Percentiles rank a stretch among this genome's conserved stretches.
Conservation (phyloP, 2,888 invertebrate species). For the Norana najaformis region DNA sequence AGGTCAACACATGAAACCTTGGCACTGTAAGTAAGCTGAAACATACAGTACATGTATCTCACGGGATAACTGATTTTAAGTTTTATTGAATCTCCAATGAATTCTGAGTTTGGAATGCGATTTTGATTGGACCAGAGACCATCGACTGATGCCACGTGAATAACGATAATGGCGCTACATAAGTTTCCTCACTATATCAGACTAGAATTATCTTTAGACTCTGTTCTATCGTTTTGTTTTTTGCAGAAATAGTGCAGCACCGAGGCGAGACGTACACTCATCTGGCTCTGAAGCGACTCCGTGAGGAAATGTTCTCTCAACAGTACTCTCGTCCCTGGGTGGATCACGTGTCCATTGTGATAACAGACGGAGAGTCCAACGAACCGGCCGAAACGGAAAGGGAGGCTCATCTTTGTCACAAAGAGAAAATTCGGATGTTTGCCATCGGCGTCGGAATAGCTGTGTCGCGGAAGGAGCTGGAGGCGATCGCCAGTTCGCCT, state of each 20-base stretch:
- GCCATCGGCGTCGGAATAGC: constrained; percentile 37
- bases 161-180: no score
- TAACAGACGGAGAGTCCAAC: constrained; percentile 37
- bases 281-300: constrained; percentile 29
- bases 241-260: constrained; percentile 33
- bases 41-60: no score
- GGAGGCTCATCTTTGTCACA: constrained; percentile 27
- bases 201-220: no score
- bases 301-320: constrained; percentile 26
- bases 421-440: constrained; percentile 21
- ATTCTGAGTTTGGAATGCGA: no score
- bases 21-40: no score
- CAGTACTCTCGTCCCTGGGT: constrained; percentile 26
- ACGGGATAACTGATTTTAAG: no score
- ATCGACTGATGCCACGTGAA: no score
- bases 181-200: no score
- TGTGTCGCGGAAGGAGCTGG: constrained; percentile 34
- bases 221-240: no score
- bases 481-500: constrained; percentile 28
- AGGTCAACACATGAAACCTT: no score
- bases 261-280: constrained; percentile 36
- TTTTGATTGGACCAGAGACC: no score
- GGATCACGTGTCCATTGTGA: constrained; percentile 34
- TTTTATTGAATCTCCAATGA: no score
- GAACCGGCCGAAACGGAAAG: constrained; percentile 8